Percentiles rank a stretch among this genome's conserved stretches.
These are phyloP conservation scores for Sussaba pulchella DNA, from an alignment of 2,888 invertebrate species.

Conservation along the genomic window DNA sequence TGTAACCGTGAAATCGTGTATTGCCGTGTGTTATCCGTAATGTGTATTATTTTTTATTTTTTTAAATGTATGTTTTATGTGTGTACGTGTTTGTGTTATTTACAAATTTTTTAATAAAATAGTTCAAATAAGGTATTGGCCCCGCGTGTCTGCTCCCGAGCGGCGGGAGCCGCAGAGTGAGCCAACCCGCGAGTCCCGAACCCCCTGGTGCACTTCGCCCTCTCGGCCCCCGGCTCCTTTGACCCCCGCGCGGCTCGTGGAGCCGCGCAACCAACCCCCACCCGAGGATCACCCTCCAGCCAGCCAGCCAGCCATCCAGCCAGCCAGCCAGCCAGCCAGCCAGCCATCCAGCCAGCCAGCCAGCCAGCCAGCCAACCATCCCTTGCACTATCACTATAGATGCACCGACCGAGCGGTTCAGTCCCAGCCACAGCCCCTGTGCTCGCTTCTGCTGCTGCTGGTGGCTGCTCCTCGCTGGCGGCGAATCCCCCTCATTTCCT, in stretches of 20 bases:
- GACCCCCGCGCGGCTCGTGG: conserved; percentile 60
- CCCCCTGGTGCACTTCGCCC: conserved; percentile 66
- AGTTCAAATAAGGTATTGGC: conserved; percentile 82
- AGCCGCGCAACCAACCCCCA: conserved; percentile 68
- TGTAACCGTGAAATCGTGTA: conserved; percentile 26
- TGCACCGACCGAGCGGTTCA: conserved; percentile 61
- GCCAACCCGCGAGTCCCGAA: conserved; percentile 80
- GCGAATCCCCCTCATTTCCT: conserved; percentile 57
- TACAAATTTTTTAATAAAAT: conserved; percentile 83
- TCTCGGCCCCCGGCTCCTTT: conserved; percentile 48
- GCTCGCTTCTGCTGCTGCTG: conserved; percentile 61
- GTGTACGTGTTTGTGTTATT: conserved; percentile 78
- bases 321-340: conserved; percentile 43
- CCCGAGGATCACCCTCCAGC: conserved; percentile 61
- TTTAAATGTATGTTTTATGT: neutral
- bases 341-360: conserved; percentile 48
- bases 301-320: conserved; percentile 51
- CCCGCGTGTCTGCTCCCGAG: conserved; percentile 85
- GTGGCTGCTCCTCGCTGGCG: conserved; percentile 67
- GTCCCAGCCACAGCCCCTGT: conserved; percentile 77
- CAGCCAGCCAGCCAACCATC: conserved; percentile 35
- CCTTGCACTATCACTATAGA: conserved; percentile 30
- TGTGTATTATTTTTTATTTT: neutral
- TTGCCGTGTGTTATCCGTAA: conserved; percentile 11
- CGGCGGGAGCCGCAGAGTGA: conserved; percentile 85